Evolutionary conservation across 2,888 invertebrate genomes (phyloP).

Genomic region (Gandaritis pyraliata): DNA sequence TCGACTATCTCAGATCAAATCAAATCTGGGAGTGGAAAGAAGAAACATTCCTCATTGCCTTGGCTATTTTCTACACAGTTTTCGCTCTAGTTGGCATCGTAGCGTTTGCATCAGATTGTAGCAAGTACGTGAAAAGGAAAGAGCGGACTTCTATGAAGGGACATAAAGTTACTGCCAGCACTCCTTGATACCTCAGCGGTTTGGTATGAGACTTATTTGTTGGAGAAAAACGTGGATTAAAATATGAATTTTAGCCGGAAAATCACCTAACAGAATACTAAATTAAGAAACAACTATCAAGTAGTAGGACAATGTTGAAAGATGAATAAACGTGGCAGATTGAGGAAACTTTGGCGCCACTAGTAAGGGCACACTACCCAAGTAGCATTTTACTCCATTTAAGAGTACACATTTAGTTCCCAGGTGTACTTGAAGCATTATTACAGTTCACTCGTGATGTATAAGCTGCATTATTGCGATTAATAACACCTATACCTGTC

Average conservation of each 20-base stretch:
- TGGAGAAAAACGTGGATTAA: neutral
- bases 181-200: conserved; percentile 60
- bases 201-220: neutral
- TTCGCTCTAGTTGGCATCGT: conserved; percentile 86
- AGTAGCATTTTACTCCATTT: too few species aligned
- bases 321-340: neutral
- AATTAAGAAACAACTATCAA: neutral
- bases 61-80: conserved; percentile 85
- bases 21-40: conserved; percentile 79
- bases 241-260: neutral
- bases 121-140: conserved; percentile 80
- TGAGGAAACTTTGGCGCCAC: too few species aligned
- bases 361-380: too few species aligned
- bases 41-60: conserved; percentile 84
- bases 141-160: conserved; percentile 77
- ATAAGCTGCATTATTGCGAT: too few species aligned
- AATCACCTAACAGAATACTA: conserved; percentile 16
- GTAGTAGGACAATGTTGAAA: too few species aligned
- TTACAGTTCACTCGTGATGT: too few species aligned
- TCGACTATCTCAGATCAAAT: conserved; percentile 67
- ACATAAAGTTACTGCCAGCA: conserved; percentile 85
- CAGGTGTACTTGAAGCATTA: too few species aligned
- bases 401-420: too few species aligned
- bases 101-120: conserved; percentile 85
- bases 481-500: too few species aligned